A percentile compares a stretch with the other conserved stretches of the same genome.
Evolutionary conservation across 2,113 vertebrate genomes (phyloP).

Genomic region (Scytalopus superciliaris): DNA sequence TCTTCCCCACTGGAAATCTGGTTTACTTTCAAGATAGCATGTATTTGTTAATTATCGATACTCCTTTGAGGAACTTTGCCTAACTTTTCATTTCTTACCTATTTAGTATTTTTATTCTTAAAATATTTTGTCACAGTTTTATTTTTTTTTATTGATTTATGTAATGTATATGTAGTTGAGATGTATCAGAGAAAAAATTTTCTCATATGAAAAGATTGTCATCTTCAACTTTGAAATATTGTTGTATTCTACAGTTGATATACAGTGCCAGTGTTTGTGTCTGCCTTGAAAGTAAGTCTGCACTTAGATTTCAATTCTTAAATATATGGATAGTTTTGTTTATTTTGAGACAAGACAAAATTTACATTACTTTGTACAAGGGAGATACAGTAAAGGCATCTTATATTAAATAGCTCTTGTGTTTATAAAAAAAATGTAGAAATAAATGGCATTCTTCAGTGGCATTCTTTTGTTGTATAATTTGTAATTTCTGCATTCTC

Average conservation of each 20-base stretch:
- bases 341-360: background rate
- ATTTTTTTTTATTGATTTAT: background rate
- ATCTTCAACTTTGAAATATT: background rate
- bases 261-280: background rate
- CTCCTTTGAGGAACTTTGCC: background rate
- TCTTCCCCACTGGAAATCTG: background rate
- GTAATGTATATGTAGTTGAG: background rate
- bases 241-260: background rate
- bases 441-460: background rate
- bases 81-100: background rate
- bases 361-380: background rate
- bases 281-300: background rate
- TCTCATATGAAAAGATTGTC: background rate
- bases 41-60: background rate
- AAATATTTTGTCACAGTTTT: background rate
- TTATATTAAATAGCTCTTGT: background rate
- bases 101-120: background rate
- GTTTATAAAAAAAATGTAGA: background rate
- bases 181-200: background rate
- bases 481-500: slow-evolving; percentile 43
- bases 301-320: background rate
- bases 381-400: background rate
- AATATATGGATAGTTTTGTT: background rate
- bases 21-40: background rate
- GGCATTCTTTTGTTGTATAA: background rate